A percentile compares a stretch with the other conserved stretches of the same genome.
Evolutionary conservation across 1,140 invertebrate species (phyloP).

Genomic region (Heliconius eleuchia): DNA sequence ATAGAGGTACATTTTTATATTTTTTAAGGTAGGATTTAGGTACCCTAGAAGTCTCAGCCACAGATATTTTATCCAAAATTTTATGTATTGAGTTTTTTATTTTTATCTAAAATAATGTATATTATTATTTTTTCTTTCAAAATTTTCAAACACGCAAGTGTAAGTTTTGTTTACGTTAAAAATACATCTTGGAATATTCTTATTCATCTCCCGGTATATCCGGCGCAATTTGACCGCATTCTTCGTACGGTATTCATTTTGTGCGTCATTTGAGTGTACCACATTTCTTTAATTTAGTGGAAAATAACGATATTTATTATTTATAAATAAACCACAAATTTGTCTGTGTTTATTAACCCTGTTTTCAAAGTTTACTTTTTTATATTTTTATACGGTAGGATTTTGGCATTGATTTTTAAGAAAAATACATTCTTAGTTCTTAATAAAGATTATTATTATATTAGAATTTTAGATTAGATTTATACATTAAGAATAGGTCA

Average conservation of each 20-base stretch:
- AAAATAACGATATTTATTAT: conserved; percentile 25
- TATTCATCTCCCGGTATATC: conserved; percentile 38
- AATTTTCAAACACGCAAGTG: neutral
- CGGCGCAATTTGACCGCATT: conserved; percentile 35
- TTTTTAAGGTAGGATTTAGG: no score
- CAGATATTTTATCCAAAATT: no score
- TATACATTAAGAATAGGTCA: no score
- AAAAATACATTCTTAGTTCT: no score
- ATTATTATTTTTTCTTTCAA: neutral
- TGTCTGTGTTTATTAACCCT: neutral
- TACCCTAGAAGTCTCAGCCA: no score
- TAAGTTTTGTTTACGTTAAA: neutral
- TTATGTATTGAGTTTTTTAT: no score
- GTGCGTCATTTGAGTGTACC: conserved; percentile 32
- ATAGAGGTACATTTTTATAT: no score
- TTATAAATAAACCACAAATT: conserved; percentile 7
- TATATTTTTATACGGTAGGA: neutral
- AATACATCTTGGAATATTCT: conserved; percentile 14
- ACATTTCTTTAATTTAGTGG: neutral
- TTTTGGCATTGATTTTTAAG: no score
- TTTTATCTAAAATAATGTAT: neutral
- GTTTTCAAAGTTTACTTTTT: neutral
- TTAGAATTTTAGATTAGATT: no score
- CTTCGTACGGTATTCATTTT: conserved; percentile 30
- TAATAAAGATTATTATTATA: no score